Evolutionary conservation across 2,113 vertebrate genomes (phyloP).

Genomic region (Pipa parva): DNA sequence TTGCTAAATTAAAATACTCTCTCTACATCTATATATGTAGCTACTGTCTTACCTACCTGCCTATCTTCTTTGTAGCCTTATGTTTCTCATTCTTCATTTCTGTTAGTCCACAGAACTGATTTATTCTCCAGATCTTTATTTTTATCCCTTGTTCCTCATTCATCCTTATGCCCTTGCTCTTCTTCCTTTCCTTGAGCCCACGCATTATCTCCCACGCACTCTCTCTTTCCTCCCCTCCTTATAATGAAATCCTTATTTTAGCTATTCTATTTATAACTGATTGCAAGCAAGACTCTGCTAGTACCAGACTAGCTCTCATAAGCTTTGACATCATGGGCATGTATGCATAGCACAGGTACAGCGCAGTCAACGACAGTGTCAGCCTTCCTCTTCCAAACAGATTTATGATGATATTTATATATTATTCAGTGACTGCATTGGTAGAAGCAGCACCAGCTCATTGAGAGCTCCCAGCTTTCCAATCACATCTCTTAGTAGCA

Average conservation of each 20-base stretch:
- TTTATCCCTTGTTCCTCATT: neutral
- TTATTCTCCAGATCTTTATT: neutral
- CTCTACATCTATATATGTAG: neutral
- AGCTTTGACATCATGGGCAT: neutral
- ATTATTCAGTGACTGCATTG: neutral
- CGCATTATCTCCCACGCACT: conserved; percentile 36
- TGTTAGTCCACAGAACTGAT: neutral
- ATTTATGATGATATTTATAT: neutral
- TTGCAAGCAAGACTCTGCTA: conserved; percentile 20
- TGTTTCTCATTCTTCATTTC: neutral
- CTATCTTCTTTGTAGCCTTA: neutral
- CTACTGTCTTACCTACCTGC: neutral
- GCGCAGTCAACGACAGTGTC: neutral
- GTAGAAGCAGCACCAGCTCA: neutral
- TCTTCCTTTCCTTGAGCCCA: conserved; percentile 32
- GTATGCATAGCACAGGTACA: neutral
- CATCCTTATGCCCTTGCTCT: conserved; percentile 31
- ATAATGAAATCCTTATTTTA: conserved; percentile 42
- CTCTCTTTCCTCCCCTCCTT: conserved; percentile 39
- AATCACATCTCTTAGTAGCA: neutral
- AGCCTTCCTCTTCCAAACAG: neutral
- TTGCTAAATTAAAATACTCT: neutral
- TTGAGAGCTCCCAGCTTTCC: neutral
- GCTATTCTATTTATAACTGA: conserved; percentile 40
- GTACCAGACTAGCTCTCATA: conserved; percentile 14